phyloP scores from a whole-genome alignment of 2,113 vertebrate species.

The Ptychochromis oligacanthus region DNA sequence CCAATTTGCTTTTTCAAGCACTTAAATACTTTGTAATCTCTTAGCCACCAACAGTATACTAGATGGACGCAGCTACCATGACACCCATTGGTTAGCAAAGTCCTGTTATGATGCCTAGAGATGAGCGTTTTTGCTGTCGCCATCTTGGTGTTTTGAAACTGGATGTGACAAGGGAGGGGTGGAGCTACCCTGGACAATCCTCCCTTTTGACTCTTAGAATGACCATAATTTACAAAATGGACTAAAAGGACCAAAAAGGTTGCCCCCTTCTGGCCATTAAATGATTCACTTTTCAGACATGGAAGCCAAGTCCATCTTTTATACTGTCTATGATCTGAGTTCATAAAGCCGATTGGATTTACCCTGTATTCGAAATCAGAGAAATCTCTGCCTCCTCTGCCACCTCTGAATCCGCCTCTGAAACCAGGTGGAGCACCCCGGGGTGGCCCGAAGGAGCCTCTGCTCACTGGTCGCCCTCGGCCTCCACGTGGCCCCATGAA shows the following conservation, averaged over 20 bases:
- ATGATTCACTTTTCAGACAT: neutral
- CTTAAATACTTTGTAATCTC: too few species aligned
- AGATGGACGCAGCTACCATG: neutral
- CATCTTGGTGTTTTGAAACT: too few species aligned
- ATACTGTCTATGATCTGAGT: neutral
- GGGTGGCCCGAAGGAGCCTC: constrained; percentile 85
- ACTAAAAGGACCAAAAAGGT: neutral
- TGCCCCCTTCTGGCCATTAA: neutral
- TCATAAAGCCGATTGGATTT: constrained; percentile 38
- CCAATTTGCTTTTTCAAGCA: neutral
- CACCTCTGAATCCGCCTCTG: constrained; percentile 89
- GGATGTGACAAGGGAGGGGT: too few species aligned
- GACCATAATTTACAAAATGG: neutral
- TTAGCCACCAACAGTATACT: neutral
- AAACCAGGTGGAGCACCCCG: constrained; percentile 85
- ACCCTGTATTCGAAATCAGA: constrained; percentile 97
- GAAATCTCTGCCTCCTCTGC: constrained; percentile 91
- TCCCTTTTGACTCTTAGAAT: neutral
- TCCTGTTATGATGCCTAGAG: neutral
- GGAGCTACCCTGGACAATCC: too few species aligned
- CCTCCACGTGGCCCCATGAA: constrained; percentile 89
- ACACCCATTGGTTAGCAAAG: neutral
- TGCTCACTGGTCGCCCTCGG: constrained; percentile 82
- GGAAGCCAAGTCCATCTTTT: neutral
- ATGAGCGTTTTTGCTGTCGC: neutral